phyloP scores from a whole-genome alignment of 1,140 invertebrate species.

The Lordiphosa collinella region DNA sequence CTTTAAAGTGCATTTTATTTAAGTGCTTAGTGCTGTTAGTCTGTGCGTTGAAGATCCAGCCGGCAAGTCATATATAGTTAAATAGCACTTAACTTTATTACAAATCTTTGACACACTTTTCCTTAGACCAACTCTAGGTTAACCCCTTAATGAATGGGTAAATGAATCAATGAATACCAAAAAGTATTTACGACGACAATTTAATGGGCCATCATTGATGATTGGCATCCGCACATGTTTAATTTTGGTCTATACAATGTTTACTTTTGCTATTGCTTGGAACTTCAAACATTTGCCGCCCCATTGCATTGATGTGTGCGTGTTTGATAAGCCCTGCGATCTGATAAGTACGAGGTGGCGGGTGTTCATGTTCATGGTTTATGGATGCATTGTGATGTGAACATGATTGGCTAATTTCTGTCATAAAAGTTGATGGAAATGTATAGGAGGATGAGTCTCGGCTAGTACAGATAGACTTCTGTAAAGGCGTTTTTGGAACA shows the following conservation, averaged over 20 bases:
- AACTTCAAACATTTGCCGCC: constrained; percentile 24
- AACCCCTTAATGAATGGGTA: no score
- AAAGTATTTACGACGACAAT: no score
- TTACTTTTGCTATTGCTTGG: not conserved
- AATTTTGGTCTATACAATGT: not conserved
- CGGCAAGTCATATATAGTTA: no score
- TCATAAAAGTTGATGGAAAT: not conserved
- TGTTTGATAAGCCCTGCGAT: constrained; percentile 30
- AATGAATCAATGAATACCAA: no score
- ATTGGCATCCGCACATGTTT: not conserved
- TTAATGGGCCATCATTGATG: not conserved
- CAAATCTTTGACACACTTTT: no score
- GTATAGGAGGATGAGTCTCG: not conserved
- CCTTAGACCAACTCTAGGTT: no score
- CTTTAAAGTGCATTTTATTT: no score
- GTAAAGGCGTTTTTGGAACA: no score
- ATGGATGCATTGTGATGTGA: not conserved
- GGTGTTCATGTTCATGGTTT: not conserved
- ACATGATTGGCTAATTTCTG: not conserved
- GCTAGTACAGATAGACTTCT: not conserved
- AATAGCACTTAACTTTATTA: no score
- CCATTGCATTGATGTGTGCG: constrained; percentile 6
- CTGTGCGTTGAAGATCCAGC: no score
- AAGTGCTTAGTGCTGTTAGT: no score
- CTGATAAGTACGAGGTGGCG: not conserved